Percentiles rank a stretch among this genome's conserved stretches.
These are phyloP conservation scores for Sycophila sp. DNA, from an alignment of 1,140 invertebrate genomes.

Conservation along the genomic window DNA sequence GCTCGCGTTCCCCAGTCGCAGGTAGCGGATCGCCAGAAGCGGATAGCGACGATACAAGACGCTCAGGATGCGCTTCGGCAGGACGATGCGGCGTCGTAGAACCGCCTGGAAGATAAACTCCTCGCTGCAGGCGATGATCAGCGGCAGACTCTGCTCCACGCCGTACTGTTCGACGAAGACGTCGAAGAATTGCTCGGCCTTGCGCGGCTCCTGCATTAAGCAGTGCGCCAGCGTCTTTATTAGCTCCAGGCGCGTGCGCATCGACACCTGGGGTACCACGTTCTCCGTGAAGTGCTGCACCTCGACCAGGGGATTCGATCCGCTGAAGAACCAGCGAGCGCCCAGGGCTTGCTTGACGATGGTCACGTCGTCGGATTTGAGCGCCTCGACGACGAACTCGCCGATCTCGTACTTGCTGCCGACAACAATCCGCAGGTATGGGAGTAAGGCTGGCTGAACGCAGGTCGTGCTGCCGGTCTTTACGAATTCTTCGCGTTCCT, in stretches of 20 bases:
- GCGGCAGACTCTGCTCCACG: conserved; percentile 34
- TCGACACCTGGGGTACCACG: conserved; percentile 46
- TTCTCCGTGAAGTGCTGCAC: conserved; percentile 44
- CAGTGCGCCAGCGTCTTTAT: conserved; percentile 42
- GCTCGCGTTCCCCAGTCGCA: conserved; percentile 38
- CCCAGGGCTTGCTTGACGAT: conserved; percentile 51
- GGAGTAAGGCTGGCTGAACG: conserved; percentile 40
- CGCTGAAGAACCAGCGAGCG: conserved; percentile 48
- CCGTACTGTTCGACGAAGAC: conserved; percentile 37
- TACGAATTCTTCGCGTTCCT: neutral
- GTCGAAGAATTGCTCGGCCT: conserved; percentile 46
- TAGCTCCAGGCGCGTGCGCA: conserved; percentile 46
- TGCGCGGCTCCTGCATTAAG: conserved; percentile 20
- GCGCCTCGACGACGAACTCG: conserved; percentile 43
- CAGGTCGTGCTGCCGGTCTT: neutral
- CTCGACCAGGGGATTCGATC: conserved; percentile 35
- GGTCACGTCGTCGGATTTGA: conserved; percentile 46
- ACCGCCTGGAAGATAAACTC: conserved; percentile 39
- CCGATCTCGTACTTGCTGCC: conserved; percentile 42
- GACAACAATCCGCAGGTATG: conserved; percentile 42
- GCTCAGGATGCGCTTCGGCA: conserved; percentile 30
- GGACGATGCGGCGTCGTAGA: conserved; percentile 18
- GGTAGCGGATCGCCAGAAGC: conserved; percentile 48
- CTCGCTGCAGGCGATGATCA: conserved; percentile 48
- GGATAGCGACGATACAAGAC: conserved; percentile 48